Evolutionary conservation across 2,797 vertebrate genomes (phyloP).

Genomic region (Parauchenoglanis ngamensis): DNA sequence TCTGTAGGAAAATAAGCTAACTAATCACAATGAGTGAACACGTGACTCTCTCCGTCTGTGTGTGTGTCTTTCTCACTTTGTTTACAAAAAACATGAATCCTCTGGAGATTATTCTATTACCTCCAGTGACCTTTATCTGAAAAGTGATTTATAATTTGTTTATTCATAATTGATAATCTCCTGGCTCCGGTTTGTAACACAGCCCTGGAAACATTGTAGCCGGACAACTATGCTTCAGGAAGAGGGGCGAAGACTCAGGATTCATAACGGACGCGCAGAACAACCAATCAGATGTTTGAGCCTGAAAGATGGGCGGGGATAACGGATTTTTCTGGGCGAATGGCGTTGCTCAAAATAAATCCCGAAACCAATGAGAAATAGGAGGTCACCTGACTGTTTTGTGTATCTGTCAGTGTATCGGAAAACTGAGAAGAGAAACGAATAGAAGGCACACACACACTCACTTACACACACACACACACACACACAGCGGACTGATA

Average conservation of each 20-base stretch:
- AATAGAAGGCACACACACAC: not conserved
- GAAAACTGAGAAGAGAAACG: slow-evolving; percentile 43
- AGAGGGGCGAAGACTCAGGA: not conserved
- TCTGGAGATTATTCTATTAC: not conserved
- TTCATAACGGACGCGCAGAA: slow-evolving; percentile 28
- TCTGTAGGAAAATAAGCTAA: not conserved
- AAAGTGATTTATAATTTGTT: not conserved
- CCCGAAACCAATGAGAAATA: slow-evolving; percentile 64
- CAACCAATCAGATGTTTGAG: slow-evolving; percentile 47
- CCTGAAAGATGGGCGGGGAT: slow-evolving; percentile 53
- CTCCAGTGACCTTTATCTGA: slow-evolving; percentile 20
- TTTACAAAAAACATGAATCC: not conserved
- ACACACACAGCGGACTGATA: slow-evolving; percentile 19
- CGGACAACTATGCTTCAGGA: slow-evolving; percentile 25
- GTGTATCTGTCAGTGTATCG: slow-evolving; percentile 41
- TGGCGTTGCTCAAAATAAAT: slow-evolving; percentile 34
- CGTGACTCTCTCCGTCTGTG: not conserved
- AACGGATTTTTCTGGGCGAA: slow-evolving; percentile 58
- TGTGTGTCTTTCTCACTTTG: not conserved
- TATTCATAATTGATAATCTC: slow-evolving; percentile 12
- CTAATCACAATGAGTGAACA: slow-evolving; percentile 3
- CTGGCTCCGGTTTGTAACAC: not conserved
- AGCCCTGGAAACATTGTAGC: not conserved
- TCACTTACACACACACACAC: not conserved
- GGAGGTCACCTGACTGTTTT: slow-evolving; percentile 33